phyloP scores from a whole-genome alignment of 2,888 invertebrate genomes.

The Polyommatus icarus region DNA sequence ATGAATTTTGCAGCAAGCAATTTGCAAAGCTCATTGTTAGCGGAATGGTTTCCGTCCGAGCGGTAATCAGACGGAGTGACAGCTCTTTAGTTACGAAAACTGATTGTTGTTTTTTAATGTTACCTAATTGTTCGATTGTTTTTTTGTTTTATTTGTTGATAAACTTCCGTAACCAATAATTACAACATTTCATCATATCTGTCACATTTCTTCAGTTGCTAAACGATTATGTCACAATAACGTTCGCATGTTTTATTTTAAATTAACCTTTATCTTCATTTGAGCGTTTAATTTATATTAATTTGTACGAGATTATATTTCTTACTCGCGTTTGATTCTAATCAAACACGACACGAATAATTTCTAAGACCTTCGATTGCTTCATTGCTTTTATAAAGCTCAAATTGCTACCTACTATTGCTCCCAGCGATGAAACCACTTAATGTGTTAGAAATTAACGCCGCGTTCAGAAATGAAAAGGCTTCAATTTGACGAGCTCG shows the following conservation, averaged over 20 bases:
- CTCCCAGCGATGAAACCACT: slow-evolving; percentile 1
- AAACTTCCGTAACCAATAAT: slow-evolving; percentile 25
- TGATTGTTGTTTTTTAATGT: slow-evolving; percentile 38
- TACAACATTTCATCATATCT: slow-evolving; percentile 13
- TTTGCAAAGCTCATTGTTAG: slow-evolving; percentile 34
- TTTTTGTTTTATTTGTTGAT: slow-evolving; percentile 29
- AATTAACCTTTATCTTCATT: slow-evolving; percentile 5
- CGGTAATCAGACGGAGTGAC: slow-evolving; percentile 37
- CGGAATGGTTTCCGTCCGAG: slow-evolving; percentile 39
- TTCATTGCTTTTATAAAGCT: neutral
- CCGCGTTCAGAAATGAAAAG: slow-evolving; percentile 9
- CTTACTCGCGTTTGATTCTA: neutral
- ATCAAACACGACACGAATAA: neutral
- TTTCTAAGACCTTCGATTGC: neutral
- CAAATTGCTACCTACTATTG: slow-evolving; percentile 1
- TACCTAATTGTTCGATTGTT: slow-evolving; percentile 33
- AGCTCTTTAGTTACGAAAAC: slow-evolving; percentile 39
- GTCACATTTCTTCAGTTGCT: slow-evolving; percentile 23
- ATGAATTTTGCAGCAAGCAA: slow-evolving; percentile 27
- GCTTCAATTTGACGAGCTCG: slow-evolving; percentile 22
- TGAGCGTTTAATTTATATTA: slow-evolving; percentile 2
- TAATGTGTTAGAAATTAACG: slow-evolving; percentile 18
- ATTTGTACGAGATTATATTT: neutral
- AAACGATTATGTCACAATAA: slow-evolving; percentile 17
- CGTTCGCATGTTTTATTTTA: neutral